phyloP scores from a whole-genome alignment of 2,888 invertebrate species.

The Aporophyla nigra region DNA sequence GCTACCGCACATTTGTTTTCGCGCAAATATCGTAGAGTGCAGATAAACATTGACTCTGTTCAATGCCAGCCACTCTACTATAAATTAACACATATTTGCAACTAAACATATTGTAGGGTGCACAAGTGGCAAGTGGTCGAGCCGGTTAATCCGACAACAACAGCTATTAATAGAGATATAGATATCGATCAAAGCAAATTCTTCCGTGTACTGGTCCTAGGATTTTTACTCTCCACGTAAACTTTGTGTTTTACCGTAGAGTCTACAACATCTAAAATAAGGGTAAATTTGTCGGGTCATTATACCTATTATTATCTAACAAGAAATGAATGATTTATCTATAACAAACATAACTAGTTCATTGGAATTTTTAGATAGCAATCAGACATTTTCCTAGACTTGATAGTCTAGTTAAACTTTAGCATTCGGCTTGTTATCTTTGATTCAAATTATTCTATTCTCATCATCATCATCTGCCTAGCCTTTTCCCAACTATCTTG shows the following conservation, averaged over 20 bases:
- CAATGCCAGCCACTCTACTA: slow-evolving; percentile 62
- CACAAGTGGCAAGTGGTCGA: slow-evolving; percentile 25
- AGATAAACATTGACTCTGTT: slow-evolving; percentile 58
- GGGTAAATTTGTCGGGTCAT: not conserved
- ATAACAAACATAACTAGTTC: slow-evolving; percentile 2
- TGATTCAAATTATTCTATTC: not conserved
- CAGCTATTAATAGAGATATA: slow-evolving; percentile 20
- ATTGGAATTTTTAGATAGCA: slow-evolving; percentile 4
- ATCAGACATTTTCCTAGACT: not conserved
- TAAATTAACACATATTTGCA: slow-evolving; percentile 61
- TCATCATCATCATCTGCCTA: no score
- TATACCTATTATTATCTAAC: not conserved
- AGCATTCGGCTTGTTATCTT: not conserved
- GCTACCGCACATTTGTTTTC: slow-evolving; percentile 32
- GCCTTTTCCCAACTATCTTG: no score
- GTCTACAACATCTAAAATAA: not conserved
- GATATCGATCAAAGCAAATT: slow-evolving; percentile 2
- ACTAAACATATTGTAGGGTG: slow-evolving; percentile 51
- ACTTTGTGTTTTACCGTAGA: not conserved
- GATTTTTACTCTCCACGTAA: not conserved
- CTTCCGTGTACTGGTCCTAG: not conserved
- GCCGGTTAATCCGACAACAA: slow-evolving; percentile 42
- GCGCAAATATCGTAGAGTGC: slow-evolving; percentile 45
- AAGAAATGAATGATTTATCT: not conserved
- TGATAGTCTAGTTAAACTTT: not conserved